Base-by-base conservation (phyloP, 2,888 invertebrate species). In the Trisateles emortualis region DNA sequence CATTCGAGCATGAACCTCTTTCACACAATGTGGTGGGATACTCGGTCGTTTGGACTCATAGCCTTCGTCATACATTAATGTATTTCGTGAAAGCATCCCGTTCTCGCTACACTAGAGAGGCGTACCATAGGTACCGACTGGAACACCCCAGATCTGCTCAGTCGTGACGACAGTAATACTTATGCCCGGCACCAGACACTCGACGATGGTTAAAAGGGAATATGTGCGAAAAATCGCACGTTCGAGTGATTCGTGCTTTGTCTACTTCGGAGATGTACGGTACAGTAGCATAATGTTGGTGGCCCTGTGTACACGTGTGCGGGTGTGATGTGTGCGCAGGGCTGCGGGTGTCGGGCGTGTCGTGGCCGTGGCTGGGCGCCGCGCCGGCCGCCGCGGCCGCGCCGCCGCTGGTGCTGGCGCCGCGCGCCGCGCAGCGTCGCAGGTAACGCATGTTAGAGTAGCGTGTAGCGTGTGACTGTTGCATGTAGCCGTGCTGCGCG, bases 321-420 rank as follows among this genome's bases (percentile, higher is more conserved):
- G 79, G 84, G 80, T 81, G 84, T 81, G 86, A 83, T 86, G 85
- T 89, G 86, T 89, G 87, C 88, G 88, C 94, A 95, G 96, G 96
- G 94, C 95, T 95, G 94, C 95, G 96, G 90, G 94, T 96, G 92
- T 95, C 96, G 84, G 94, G 95, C 93, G 94, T 95, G 93, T 88
- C 96, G 88, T 96, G 96, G 96, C 95, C 96, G 88, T 96, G 96
- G 95, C 94, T 96, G 90, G 88, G 95, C 90, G 94, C 93, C 84
- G 85, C 94, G 85, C 93, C 94, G 78, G 92, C 94, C 77, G 93
- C 94, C 86, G 90, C 94, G 86, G 92, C 94, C 84, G 94, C 94
- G 83, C 93, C 94, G 84, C 95, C 94, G 90, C 94, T 96, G 86
- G 95, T 96, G 92, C 94, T 96, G 90, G 94, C 96, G 83, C 95